Evolutionary conservation across 2,888 invertebrate species (phyloP), one percentile per base, ranked within the genome.

Genomic region (Cerastoderma edule): DNA sequence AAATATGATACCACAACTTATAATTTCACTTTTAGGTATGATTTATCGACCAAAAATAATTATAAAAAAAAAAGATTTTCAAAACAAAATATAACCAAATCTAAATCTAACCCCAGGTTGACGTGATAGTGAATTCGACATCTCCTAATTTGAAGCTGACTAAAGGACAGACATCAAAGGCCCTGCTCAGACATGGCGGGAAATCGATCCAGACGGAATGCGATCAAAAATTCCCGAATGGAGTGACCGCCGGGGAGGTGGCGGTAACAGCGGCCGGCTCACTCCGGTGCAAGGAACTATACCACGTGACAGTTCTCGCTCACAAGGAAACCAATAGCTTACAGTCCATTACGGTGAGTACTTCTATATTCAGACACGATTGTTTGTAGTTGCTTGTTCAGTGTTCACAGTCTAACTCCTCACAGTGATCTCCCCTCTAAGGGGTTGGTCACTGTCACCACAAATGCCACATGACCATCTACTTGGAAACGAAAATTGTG

Each of bases 51-150:
- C n/a, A n/a, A n/a, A n/a, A n/a, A n/a, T n/a, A n/a, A n/a, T n/a
- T n/a, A n/a, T n/a, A n/a, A n/a, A n/a, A n/a, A n/a, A n/a, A n/a
- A n/a, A n/a, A n/a, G n/a, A n/a, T n/a, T n/a, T n/a, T n/a, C n/a
- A n/a, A n/a, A n/a, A n/a, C n/a, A n/a, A n/a, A n/a, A n/a, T n/a
- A 44, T 44, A 13, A 44, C 10, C 10, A 13, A 44, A 44, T 13
- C 44, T 30, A 54, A 22, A 35, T 1, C 50, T 69, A 22, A n/a
- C n/a, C n/a, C n/a, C 71, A 90, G 90, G 86, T 83, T 50, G 88
- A 89, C 78, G 86, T 88, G 0, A 83, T 90, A 28, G 88, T 90
- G 6, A 89, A 89, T 72, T 85, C 89, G 0, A 81, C 84, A 28
- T 80, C 80, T 1, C 65, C 80, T 28, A 80, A 82, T 27, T 72